Evolutionary conservation across 1,140 invertebrate species (phyloP).

Genomic region (Zaprionus davidi): DNA sequence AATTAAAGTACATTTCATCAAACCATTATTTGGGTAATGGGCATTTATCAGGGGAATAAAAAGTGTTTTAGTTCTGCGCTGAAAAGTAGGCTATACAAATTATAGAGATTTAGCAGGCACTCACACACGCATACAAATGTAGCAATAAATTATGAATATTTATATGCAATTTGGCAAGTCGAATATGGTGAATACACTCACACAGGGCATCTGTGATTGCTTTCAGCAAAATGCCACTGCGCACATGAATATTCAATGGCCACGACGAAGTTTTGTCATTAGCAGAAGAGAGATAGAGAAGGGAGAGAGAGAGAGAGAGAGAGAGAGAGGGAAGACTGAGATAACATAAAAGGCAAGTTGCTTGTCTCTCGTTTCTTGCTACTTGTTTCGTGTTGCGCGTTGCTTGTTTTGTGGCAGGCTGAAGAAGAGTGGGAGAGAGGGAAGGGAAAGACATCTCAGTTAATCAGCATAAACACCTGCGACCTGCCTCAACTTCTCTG

Average conservation of each 20-base stretch:
- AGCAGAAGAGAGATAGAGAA: background rate
- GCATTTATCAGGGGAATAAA: no score
- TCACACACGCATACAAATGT: slow-evolving; percentile 14
- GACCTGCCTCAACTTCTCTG: slow-evolving; percentile 45
- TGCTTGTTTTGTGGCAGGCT: background rate
- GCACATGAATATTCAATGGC: slow-evolving; percentile 70
- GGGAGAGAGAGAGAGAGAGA: slow-evolving; percentile 4
- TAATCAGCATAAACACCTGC: slow-evolving; percentile 42
- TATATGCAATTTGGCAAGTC: slow-evolving; percentile 32
- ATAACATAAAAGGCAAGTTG: slow-evolving; percentile 11
- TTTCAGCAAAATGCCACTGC: slow-evolving; percentile 26
- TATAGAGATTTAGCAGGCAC: background rate
- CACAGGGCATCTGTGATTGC: slow-evolving; percentile 40
- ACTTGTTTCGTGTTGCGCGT: background rate
- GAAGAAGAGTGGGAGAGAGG: background rate
- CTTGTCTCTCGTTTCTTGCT: background rate
- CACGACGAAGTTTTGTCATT: slow-evolving; percentile 3
- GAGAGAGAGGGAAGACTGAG: slow-evolving; percentile 3
- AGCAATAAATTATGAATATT: slow-evolving; percentile 51
- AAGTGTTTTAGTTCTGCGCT: background rate
- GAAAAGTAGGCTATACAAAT: slow-evolving; percentile 24
- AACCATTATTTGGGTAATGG: no score
- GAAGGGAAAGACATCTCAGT: background rate
- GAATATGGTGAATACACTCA: slow-evolving; percentile 5
- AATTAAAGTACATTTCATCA: background rate